phyloP scores from a whole-genome alignment of 2,113 vertebrate species.

The Corythoichthys haematopterus region DNA sequence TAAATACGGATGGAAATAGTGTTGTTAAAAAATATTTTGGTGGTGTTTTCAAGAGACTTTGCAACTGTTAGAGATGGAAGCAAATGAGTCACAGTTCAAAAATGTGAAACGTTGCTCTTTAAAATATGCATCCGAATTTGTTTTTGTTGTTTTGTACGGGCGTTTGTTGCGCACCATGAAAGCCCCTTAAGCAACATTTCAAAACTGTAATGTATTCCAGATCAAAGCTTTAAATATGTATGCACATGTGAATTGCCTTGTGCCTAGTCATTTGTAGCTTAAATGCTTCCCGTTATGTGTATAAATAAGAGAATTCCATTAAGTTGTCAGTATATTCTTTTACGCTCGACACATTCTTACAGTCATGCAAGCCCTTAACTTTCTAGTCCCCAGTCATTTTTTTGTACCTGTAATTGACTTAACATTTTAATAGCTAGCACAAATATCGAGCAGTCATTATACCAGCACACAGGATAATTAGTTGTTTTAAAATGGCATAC shows the following conservation, averaged over 20 bases:
- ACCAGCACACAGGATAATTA: not conserved
- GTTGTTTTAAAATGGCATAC: not conserved
- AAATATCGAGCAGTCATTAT: not conserved
- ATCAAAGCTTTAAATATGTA: constrained; percentile 58
- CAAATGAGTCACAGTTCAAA: not conserved
- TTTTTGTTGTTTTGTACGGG: constrained; percentile 10
- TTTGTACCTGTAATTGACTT: too few relatives aligned
- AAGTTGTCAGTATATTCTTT: constrained; percentile 43
- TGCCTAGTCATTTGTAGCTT: constrained; percentile 46
- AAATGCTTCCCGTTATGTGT: constrained; percentile 52
- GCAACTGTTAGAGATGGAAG: not conserved
- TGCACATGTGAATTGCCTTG: constrained; percentile 35
- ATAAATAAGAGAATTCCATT: constrained; percentile 51
- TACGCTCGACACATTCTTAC: constrained; percentile 10
- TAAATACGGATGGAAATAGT: too few relatives aligned
- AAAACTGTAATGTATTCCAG: constrained; percentile 49
- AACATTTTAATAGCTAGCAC: not conserved
- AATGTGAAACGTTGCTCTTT: not conserved
- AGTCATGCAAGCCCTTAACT: too few relatives aligned
- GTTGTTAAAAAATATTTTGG: not conserved
- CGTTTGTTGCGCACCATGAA: not conserved
- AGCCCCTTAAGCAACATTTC: constrained; percentile 40
- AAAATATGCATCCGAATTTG: constrained; percentile 7
- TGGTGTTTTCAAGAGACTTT: not conserved
- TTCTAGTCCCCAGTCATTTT: too few relatives aligned